Percentiles rank a stretch among this genome's conserved stretches.
These are phyloP conservation scores for Synergus japonicus DNA, from an alignment of 2,888 invertebrate genomes.

Conservation along the genomic window DNA sequence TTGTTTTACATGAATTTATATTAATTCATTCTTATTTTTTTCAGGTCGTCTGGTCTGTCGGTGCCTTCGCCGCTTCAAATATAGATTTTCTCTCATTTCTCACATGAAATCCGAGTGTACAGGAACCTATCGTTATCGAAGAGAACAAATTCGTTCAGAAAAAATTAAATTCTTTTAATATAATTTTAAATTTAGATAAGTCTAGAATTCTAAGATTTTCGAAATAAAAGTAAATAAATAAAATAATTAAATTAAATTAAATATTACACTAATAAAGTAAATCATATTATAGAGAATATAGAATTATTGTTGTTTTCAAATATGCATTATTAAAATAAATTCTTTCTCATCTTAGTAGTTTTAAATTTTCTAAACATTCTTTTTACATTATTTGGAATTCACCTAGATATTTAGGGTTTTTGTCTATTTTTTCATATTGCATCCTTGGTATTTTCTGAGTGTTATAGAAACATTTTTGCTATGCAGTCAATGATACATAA, in stretches of 20 bases:
- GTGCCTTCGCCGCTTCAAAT: constrained; percentile 63
- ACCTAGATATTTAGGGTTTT: not conserved
- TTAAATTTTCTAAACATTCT: not conserved
- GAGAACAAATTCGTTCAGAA: not conserved
- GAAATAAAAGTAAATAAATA: too few relatives aligned
- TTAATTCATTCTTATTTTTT: constrained; percentile 48
- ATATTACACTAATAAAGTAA: not conserved
- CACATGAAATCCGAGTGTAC: constrained; percentile 62
- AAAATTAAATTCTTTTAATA: not conserved
- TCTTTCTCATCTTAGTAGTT: not conserved
- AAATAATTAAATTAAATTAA: too few relatives aligned
- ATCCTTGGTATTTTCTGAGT: not conserved
- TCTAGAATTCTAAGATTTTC: too few relatives aligned
- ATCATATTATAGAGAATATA: not conserved
- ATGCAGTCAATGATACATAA: not conserved
- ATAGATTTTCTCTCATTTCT: constrained; percentile 57
- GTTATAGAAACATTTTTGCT: not conserved
- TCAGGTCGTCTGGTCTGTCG: constrained; percentile 56
- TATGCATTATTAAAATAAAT: not conserved
- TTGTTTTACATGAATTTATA: not conserved
- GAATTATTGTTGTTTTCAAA: not conserved
- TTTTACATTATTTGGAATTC: too few relatives aligned
- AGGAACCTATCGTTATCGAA: constrained; percentile 52
- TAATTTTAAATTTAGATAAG: too few relatives aligned
- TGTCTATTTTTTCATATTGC: not conserved